Base-by-base conservation (phyloP, 2,113 vertebrate species). In the Ivindomyrus marchei region DNA sequence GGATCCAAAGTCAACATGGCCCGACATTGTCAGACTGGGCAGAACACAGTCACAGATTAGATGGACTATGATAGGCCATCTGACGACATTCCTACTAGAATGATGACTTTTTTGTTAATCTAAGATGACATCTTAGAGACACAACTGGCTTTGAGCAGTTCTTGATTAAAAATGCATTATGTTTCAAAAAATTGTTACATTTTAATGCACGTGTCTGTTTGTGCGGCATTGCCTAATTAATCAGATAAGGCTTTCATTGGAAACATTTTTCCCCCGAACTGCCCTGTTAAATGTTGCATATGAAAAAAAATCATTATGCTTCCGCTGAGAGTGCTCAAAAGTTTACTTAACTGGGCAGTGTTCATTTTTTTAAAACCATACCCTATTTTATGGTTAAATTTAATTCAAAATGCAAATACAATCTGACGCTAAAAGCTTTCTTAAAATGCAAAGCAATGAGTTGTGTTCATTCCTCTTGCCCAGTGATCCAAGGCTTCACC, bases 121-220 rank as follows among this genome's bases (percentile, higher is more conserved):
- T 70, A 45, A 11, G 17, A 31, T 36, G 66, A 52, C 21, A 27
- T 17, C 5, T 50, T 36, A 49, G 46, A 87, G 52, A 53, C 13
- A 50, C 45, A 87, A 13, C 58, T 19, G n/a, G 27, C 13, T 50
- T 17, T 62, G 66, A 50, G 66, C 31, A 89, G 66, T 49, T 80
- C 47, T 36, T 89, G 66, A 89, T 89, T 89, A 89, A 89, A 77
- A 89, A 89, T 89, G 66, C 88, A 89, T 89, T 77, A 88, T 70
- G 46, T 89, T 89, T 89, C n/a, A 77, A 80, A 52, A 89, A 89
- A 50, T 45, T 89, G 88, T 80, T 89, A 27, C 84, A 86, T 86
- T 86, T 86, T 49, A 49, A 49, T n/a, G 24, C 45, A 47, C 19
- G 24, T 47, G 11, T 27, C 45, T 49, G 84, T 86, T 86, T 47